Evolutionary conservation across 2,113 vertebrate species (phyloP).

Genomic region (Solea senegalensis): DNA sequence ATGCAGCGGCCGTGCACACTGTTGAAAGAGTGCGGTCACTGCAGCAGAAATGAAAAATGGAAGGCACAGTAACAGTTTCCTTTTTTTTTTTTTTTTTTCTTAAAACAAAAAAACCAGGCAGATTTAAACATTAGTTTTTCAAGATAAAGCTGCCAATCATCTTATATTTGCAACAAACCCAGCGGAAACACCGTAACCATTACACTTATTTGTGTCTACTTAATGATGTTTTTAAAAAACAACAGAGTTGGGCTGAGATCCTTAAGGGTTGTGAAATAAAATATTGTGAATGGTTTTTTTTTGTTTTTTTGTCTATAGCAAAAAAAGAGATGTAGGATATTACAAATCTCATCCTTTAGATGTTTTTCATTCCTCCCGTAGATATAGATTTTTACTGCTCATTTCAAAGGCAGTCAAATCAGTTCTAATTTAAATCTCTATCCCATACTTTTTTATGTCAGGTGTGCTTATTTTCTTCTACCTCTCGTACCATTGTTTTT

Average conservation of each 20-base stretch:
- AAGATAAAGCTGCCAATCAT: neutral
- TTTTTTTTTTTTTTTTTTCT: neutral
- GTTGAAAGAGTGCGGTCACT: conserved; percentile 26
- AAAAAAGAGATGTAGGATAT: neutral
- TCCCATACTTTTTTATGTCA: neutral
- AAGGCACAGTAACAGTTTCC: neutral
- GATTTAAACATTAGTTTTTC: neutral
- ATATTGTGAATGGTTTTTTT: neutral
- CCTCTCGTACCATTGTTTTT: no score
- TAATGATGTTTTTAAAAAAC: neutral
- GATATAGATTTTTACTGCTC: neutral
- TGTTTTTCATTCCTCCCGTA: neutral
- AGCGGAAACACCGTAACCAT: neutral
- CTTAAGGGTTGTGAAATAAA: neutral
- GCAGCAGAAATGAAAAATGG: conserved; percentile 26
- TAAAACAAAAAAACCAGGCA: neutral
- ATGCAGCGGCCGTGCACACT: conserved; percentile 56
- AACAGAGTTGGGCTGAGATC: no score
- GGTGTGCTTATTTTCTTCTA: neutral
- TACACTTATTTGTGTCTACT: neutral
- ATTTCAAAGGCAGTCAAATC: neutral
- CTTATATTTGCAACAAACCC: neutral
- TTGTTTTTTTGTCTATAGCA: neutral
- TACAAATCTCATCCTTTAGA: neutral
- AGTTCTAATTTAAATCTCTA: neutral